Base-by-base conservation (phyloP, 1,140 invertebrate species). In the Epicauta chinensis region DNA sequence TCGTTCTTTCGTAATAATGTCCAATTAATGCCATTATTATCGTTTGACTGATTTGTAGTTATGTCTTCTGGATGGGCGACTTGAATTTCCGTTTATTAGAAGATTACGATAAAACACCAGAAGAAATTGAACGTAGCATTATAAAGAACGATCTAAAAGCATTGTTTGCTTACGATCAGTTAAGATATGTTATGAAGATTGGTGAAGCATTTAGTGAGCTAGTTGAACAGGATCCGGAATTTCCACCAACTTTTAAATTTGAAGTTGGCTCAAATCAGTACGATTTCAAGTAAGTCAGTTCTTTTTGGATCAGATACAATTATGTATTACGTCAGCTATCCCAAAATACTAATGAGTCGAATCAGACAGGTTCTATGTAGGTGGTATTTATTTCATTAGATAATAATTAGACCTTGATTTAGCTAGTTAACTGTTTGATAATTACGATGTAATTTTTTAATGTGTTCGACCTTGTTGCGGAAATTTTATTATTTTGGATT, bases 1-100 rank as follows among this genome's bases (percentile, higher is more conserved):
- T n/a, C n/a, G n/a, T n/a, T n/a, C n/a, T n/a, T n/a, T n/a, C n/a
- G n/a, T n/a, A n/a, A n/a, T n/a, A n/a, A n/a, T n/a, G n/a, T n/a
- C n/a, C n/a, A n/a, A n/a, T n/a, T n/a, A n/a, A n/a, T n/a, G n/a
- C n/a, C n/a, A n/a, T 34, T 11, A 56, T 62, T 56, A 46, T 40
- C 53, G 46, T 61, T 60, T 5, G 7, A 23, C 4, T 7, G 4
- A 51, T 56, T 73, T 76, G 46, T 68, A 93, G 90, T 64, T 96
- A 95, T 68, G 83, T 94, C 9, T 94, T 97, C 70, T 97, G 92
- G 91, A 81, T 96, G 58, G 94, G 94, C 2, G 93, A 97, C 65
- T 73, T 97, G 34, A 97, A 97, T 70, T 97, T 97, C 69, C 83
- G 94, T 1, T 74, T 96, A 6, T 67, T 82, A 14, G 80, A 80